Evolutionary conservation across 1,140 invertebrate genomes (phyloP).

Genomic region (Diabrotica virgifera): DNA sequence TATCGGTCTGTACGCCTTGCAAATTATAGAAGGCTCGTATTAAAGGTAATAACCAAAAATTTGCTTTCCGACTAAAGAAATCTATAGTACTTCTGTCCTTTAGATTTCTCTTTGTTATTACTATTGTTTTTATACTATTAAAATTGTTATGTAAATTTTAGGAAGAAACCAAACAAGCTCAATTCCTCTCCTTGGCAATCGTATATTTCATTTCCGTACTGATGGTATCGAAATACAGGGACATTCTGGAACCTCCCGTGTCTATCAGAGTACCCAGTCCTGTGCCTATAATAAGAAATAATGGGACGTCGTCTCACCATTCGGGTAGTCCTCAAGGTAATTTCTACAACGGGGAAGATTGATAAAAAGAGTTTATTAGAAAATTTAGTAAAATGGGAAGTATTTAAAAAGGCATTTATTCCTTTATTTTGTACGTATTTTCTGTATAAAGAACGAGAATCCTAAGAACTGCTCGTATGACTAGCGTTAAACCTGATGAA

Average conservation of each 20-base stretch:
- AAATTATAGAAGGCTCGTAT: too few species aligned
- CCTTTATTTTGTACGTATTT: too few species aligned
- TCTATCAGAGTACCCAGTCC: constrained; percentile 50
- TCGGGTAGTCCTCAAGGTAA: constrained; percentile 62
- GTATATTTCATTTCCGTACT: constrained; percentile 99
- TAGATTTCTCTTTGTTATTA: too few species aligned
- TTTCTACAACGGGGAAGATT: constrained; percentile 19
- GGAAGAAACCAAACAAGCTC: constrained; percentile 99
- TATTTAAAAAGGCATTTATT: too few species aligned
- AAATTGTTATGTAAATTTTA: constrained; percentile 45
- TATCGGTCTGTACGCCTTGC: too few species aligned
- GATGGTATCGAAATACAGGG: constrained; percentile 99
- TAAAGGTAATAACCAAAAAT: too few species aligned
- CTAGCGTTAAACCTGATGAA: too few species aligned
- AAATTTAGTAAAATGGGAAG: neutral
- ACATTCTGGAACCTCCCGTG: constrained; percentile 91
- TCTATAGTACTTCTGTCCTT: too few species aligned
- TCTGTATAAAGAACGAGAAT: too few species aligned
- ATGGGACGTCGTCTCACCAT: constrained; percentile 55
- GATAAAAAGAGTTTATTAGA: neutral
- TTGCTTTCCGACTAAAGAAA: too few species aligned
- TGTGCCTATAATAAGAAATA: constrained; percentile 55
- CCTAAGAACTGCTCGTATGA: too few species aligned
- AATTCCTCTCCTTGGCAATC: constrained; percentile 97
- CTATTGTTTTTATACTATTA: too few species aligned